phyloP scores from a whole-genome alignment of 2,888 invertebrate genomes.

The Lingula anatina region DNA sequence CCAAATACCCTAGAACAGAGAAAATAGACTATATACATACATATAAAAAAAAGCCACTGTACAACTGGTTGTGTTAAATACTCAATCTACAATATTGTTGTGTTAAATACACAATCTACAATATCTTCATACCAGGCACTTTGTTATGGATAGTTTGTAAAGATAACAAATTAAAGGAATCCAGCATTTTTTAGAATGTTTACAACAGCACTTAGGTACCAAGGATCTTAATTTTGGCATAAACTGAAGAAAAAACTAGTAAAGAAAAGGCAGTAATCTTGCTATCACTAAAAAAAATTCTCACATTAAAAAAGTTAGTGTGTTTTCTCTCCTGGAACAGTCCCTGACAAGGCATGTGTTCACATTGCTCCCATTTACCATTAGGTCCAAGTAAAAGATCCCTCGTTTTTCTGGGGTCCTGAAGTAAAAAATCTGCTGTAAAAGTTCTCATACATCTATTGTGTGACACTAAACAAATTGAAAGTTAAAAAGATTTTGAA shows the following conservation, averaged over 20 bases:
- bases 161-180: neutral
- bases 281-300: too few species aligned
- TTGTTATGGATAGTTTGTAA: neutral
- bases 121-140: neutral
- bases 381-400: slow-evolving; percentile 48
- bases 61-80: neutral
- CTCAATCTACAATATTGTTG: neutral
- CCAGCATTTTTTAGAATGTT: too few species aligned
- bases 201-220: neutral
- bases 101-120: neutral
- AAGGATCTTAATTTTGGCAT: neutral
- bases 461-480: too few species aligned
- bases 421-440: slow-evolving; percentile 9
- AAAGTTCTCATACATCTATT: neutral
- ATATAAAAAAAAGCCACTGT: neutral
- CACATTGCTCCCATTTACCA: slow-evolving; percentile 30
- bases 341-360: slow-evolving; percentile 65
- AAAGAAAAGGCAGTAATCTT: too few species aligned
- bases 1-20: slow-evolving; percentile 73
- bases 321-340: slow-evolving; percentile 79
- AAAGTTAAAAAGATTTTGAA: too few species aligned
- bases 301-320: slow-evolving; percentile 83
- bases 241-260: too few species aligned
- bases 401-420: slow-evolving; percentile 46
- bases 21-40: neutral